phyloP scores from a whole-genome alignment of 2,888 invertebrate genomes.

The Nudaria mundana region DNA sequence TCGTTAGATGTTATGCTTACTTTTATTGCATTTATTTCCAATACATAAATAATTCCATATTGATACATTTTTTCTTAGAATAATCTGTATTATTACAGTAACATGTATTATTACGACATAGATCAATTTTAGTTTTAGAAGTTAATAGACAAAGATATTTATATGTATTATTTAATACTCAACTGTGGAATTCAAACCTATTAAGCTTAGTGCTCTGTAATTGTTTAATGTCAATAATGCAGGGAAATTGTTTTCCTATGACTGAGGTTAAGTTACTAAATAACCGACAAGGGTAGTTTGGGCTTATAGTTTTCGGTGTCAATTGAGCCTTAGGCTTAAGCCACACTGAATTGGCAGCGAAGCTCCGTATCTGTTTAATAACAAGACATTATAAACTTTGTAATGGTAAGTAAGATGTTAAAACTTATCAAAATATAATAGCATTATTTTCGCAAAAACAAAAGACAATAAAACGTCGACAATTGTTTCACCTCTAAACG shows the following conservation, averaged over 20 bases:
- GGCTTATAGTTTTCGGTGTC: too few relatives aligned
- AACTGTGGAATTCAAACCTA: constrained; percentile 10
- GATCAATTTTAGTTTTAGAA: constrained; percentile 9
- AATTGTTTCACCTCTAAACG: too few relatives aligned
- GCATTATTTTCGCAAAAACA: too few relatives aligned
- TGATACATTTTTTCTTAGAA: constrained; percentile 3
- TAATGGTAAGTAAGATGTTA: too few relatives aligned
- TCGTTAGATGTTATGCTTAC: constrained; percentile 13
- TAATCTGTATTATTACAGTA: not conserved
- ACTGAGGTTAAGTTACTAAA: not conserved
- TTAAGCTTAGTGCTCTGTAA: not conserved
- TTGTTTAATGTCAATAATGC: not conserved
- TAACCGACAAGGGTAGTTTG: too few relatives aligned
- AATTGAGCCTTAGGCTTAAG: too few relatives aligned
- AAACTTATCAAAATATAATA: too few relatives aligned
- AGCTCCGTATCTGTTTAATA: too few relatives aligned
- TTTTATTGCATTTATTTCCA: constrained; percentile 21
- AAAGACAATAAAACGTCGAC: too few relatives aligned
- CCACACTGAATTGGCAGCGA: too few relatives aligned
- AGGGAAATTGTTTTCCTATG: constrained; percentile 2
- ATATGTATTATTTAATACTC: constrained; percentile 15
- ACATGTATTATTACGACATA: not conserved
- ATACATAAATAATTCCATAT: constrained; percentile 9
- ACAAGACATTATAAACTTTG: too few relatives aligned
- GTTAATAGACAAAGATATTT: constrained; percentile 8